These are phyloP conservation scores for Chrysomela aeneicollis DNA, from an alignment of 2,888 invertebrate species.

Conservation along the genomic window DNA sequence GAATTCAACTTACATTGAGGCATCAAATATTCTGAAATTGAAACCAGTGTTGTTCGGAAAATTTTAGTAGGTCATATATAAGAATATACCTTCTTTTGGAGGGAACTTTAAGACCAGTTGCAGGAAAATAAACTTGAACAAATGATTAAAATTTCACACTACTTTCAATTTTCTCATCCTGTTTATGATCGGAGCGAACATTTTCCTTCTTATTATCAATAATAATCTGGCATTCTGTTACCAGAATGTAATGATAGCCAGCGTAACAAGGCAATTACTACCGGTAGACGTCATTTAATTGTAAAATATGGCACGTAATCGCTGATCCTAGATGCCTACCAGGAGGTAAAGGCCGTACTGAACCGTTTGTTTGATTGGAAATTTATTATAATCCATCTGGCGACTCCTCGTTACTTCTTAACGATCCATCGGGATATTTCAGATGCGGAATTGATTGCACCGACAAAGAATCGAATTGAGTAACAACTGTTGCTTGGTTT, in stretches of 20 bases:
- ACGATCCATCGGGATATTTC: not conserved
- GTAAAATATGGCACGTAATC: constrained; percentile 44
- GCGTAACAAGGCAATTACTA: constrained; percentile 11
- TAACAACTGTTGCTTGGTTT: constrained; percentile 1
- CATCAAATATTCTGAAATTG: too few species aligned
- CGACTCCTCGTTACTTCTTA: constrained; percentile 1
- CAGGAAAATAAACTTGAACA: too few species aligned
- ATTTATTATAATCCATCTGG: not conserved
- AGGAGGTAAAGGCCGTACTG: not conserved
- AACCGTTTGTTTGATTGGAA: constrained; percentile 1
- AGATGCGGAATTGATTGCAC: constrained; percentile 3
- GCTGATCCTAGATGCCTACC: constrained; percentile 17
- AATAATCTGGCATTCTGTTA: not conserved
- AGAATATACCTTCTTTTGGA: too few species aligned
- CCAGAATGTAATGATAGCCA: not conserved
- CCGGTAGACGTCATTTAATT: constrained; percentile 37
- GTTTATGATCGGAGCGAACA: too few species aligned
- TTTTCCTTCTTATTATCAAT: too few species aligned
- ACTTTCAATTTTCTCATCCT: too few species aligned
- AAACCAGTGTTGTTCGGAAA: too few species aligned
- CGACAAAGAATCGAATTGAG: constrained; percentile 2
- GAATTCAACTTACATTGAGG: too few species aligned
- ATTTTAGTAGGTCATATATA: too few species aligned
- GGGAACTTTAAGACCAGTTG: too few species aligned
- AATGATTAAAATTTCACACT: too few species aligned